Evolutionary conservation across 2,888 invertebrate genomes (phyloP).

Genomic region (Eremobia ochroleuca): DNA sequence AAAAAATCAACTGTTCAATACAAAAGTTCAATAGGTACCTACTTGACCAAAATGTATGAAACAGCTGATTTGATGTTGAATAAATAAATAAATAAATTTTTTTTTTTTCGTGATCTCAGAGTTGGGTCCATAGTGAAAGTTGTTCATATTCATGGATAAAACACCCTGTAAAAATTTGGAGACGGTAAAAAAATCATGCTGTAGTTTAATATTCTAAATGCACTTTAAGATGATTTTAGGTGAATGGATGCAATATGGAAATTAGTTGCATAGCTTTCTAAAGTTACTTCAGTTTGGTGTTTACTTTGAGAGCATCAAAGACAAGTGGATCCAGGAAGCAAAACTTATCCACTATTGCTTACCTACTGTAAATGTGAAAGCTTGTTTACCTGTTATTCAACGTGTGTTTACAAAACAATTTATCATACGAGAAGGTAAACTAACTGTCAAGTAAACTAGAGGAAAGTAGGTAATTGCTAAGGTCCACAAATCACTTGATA

Average conservation of each 20-base stretch:
- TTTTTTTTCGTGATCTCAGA: no score
- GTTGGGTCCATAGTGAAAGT: no score
- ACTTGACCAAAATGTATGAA: no score
- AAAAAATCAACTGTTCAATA: no score
- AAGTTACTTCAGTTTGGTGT: neutral
- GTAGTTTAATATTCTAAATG: neutral
- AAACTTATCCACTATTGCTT: slow-evolving; percentile 21
- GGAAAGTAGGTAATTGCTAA: neutral
- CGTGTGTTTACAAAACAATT: slow-evolving; percentile 13
- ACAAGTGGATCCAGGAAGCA: slow-evolving; percentile 11
- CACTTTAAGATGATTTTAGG: neutral
- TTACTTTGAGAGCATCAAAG: neutral
- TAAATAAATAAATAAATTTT: no score
- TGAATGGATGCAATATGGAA: neutral
- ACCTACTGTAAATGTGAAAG: slow-evolving; percentile 21
- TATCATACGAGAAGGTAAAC: neutral
- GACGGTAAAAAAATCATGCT: no score
- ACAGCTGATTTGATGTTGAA: no score
- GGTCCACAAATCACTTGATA: neutral
- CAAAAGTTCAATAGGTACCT: no score
- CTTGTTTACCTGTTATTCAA: slow-evolving; percentile 32
- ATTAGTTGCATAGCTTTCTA: neutral
- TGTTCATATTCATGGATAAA: no score
- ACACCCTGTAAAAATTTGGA: no score
- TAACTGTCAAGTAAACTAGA: neutral